phyloP scores from a whole-genome alignment of 2,888 invertebrate genomes.

The Pachliopta kotzebuea region DNA sequence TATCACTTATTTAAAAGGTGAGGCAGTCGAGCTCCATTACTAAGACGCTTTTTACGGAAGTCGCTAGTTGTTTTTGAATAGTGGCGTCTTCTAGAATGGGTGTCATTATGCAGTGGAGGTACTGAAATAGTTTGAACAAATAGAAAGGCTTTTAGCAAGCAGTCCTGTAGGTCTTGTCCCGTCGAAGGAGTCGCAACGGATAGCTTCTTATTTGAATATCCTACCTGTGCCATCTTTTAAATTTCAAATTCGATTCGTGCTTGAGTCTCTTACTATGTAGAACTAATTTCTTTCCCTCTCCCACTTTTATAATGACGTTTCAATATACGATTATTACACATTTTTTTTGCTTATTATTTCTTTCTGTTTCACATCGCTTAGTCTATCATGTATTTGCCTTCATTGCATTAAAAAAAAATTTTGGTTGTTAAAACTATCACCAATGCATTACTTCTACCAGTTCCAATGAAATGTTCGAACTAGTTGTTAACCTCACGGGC shows the following conservation, averaged over 20 bases:
- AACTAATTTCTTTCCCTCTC: constrained; percentile 22
- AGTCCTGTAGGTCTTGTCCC: constrained; percentile 37
- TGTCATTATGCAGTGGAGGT: constrained; percentile 48
- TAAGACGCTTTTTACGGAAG: constrained; percentile 35
- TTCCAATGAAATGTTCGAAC: constrained; percentile 39
- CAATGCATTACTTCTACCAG: constrained; percentile 35
- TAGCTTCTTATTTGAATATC: constrained; percentile 35
- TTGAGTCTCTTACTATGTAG: constrained; percentile 11
- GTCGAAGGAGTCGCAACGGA: constrained; percentile 38
- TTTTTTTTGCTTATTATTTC: neutral
- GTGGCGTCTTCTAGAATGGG: constrained; percentile 44
- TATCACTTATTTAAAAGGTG: constrained; percentile 36
- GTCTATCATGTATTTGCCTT: neutral
- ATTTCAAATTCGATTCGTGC: constrained; percentile 26
- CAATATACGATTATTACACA: neutral
- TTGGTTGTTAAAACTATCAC: neutral
- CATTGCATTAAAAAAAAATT: neutral
- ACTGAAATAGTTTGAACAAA: constrained; percentile 51
- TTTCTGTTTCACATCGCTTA: neutral
- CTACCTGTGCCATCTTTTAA: constrained; percentile 18
- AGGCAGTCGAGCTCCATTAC: constrained; percentile 31
- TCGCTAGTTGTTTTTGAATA: constrained; percentile 48
- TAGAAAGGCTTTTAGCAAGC: constrained; percentile 53
- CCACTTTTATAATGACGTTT: constrained; percentile 2
- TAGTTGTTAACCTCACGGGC: constrained; percentile 45